Base-by-base conservation (phyloP, 2,113 vertebrate genomes). In the Gymnogyps californianus region DNA sequence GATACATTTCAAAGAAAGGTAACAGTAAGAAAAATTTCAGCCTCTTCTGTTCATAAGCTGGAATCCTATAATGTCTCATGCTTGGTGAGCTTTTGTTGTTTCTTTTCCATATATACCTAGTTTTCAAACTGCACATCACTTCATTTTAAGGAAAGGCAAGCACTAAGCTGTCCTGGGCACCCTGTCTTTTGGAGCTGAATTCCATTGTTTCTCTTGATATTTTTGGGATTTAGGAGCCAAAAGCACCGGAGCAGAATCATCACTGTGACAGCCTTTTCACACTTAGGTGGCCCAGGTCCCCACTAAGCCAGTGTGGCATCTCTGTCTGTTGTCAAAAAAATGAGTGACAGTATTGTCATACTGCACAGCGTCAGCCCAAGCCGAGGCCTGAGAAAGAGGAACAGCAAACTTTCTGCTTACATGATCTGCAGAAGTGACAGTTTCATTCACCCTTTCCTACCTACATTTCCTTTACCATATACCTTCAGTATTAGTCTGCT, bases 201-300 rank as follows among this genome's bases (percentile, higher is more conserved):
- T 65, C 65, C 31, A 26, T 36, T 36, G 36, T 89, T 94, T 79
- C 28, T 78, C 34, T 77, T 88, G 64, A 51, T 90, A 78, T 89
- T 76, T 92, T 52, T 3, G 42, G 72, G 76, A 78, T 81, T 78
- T 76, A 32, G 59, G 28, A 95, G 26, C 64, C 46, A 74, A 92
- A 89, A 83, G 76, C 92, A 87, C 32, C 0, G 0, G 46, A 87
- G 95, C 70, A 57, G 81, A 93, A 94, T 87, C 70, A 89, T 87
- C 46, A 16, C 62, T 85, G 34, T 96, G 96, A 95, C 94, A 96
- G 81, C 54, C 46, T 80, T 87, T 91, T 93, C 82, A 96, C 75
- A 62, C 69, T 85, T 77, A 91, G 77, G 57, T 87, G 70, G 57
- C 69, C 32, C 44, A 69, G 36, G 47, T 92, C 44, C 36, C 31